Evolutionary conservation across 2,797 vertebrate genomes (phyloP).

Genomic region (Clangula hyemalis): DNA sequence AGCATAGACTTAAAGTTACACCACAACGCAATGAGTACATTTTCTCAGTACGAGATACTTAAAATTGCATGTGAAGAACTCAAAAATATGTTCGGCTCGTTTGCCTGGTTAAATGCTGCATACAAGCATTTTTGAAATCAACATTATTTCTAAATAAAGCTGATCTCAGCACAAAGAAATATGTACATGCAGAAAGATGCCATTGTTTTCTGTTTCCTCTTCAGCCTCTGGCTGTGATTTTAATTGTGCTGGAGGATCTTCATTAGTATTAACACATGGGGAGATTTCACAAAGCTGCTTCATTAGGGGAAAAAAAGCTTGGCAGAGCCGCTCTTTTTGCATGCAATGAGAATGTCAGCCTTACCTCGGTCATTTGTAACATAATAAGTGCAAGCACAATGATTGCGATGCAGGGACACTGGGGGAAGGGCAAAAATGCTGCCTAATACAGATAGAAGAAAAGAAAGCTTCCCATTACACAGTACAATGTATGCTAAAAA

Average conservation of each 20-base stretch:
- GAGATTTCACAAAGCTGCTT: conserved; percentile 88
- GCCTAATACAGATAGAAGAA: conserved; percentile 87
- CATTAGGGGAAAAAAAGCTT: conserved; percentile 83
- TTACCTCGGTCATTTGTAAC: conserved; percentile 96
- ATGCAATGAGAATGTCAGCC: conserved; percentile 92
- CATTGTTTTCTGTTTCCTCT: conserved; percentile 87
- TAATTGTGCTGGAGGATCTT: conserved; percentile 97
- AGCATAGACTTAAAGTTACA: neutral
- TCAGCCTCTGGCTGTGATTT: conserved; percentile 85
- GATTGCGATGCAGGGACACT: conserved; percentile 86
- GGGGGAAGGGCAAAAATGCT: conserved; percentile 91
- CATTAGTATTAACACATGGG: conserved; percentile 93
- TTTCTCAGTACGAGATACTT: neutral
- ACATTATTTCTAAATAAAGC: conserved; percentile 31
- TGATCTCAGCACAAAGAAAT: conserved; percentile 56
- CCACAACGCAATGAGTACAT: neutral
- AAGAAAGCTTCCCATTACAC: conserved; percentile 89
- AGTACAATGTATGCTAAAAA: conserved; percentile 94
- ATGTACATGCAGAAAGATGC: conserved; percentile 83
- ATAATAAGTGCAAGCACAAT: conserved; percentile 96
- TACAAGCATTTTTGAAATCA: neutral
- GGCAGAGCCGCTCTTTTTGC: conserved; percentile 89
- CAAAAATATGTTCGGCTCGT: neutral
- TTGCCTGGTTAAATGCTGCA: neutral
- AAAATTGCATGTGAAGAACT: neutral